Evolutionary conservation across 2,888 invertebrate species (phyloP).

Genomic region (Eilema sororculum): DNA sequence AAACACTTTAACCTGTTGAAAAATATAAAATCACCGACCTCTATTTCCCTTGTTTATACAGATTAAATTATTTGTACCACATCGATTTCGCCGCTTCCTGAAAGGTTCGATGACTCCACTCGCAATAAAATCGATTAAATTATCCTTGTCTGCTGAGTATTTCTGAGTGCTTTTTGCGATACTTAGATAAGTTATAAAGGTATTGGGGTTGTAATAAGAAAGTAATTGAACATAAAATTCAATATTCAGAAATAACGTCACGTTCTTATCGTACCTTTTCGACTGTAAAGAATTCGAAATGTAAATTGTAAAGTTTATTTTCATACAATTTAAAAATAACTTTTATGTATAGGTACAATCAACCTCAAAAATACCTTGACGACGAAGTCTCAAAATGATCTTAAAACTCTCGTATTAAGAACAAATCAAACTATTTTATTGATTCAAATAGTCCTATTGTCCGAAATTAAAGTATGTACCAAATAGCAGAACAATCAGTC

Average conservation of each 20-base stretch:
- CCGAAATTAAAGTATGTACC: too few species aligned
- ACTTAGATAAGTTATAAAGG: slow-evolving; percentile 3
- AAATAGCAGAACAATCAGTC: too few species aligned
- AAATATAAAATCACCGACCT: background rate
- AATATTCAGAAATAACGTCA: background rate
- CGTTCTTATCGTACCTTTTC: background rate
- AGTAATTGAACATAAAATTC: background rate
- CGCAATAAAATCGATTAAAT: slow-evolving; percentile 28
- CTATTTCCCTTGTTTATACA: slow-evolving; percentile 5
- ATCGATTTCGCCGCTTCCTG: slow-evolving; percentile 25
- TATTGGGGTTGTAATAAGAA: slow-evolving; percentile 1
- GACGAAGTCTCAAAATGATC: too few species aligned
- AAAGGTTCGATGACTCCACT: slow-evolving; percentile 20
- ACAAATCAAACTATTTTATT: too few species aligned
- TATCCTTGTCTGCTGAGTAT: slow-evolving; percentile 18
- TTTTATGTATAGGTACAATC: background rate
- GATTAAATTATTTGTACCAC: slow-evolving; percentile 8
- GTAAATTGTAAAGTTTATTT: background rate
- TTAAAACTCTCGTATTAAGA: too few species aligned
- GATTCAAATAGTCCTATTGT: too few species aligned
- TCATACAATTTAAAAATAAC: background rate
- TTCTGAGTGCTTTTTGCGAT: slow-evolving; percentile 19
- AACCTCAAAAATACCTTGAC: too few species aligned
- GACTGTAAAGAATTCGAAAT: background rate
- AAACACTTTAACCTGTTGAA: background rate